Evolutionary conservation across 2,113 vertebrate species (phyloP).

Genomic region (Phylloscopus whistleri): DNA sequence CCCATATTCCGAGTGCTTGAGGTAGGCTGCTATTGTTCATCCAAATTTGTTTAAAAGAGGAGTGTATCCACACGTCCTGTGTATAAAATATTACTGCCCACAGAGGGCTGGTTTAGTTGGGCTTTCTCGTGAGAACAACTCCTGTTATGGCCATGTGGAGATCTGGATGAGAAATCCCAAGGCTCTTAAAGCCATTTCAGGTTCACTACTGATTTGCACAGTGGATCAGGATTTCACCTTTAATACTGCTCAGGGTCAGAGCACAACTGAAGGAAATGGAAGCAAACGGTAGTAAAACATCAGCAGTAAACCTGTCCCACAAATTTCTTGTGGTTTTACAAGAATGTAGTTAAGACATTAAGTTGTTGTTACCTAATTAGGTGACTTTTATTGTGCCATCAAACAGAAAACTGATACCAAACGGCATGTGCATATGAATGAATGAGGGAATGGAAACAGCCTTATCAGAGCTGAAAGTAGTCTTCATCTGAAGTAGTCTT

Average conservation of each 20-base stretch:
- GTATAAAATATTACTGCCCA: background rate
- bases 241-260: background rate
- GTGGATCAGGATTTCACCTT: background rate
- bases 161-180: conserved; percentile 1
- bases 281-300: conserved; percentile 19
- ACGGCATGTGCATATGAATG: background rate
- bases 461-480: background rate
- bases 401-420: conserved; percentile 43
- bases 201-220: background rate
- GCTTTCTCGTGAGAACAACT: background rate
- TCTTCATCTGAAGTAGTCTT: background rate
- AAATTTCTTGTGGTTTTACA: conserved; percentile 56
- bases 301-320: conserved; percentile 56
- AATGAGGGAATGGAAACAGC: background rate
- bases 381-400: conserved; percentile 56
- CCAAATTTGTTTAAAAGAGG: background rate
- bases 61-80: background rate
- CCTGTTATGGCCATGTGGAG: background rate
- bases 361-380: conserved; percentile 55
- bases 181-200: background rate
- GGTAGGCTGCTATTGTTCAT: background rate
- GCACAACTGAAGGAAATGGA: conserved; percentile 6
- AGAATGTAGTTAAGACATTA: conserved; percentile 44
- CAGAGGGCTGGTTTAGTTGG: background rate
- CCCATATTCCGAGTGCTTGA: background rate